phyloP scores from a whole-genome alignment of 2,113 vertebrate species.

The Jacana jacana region DNA sequence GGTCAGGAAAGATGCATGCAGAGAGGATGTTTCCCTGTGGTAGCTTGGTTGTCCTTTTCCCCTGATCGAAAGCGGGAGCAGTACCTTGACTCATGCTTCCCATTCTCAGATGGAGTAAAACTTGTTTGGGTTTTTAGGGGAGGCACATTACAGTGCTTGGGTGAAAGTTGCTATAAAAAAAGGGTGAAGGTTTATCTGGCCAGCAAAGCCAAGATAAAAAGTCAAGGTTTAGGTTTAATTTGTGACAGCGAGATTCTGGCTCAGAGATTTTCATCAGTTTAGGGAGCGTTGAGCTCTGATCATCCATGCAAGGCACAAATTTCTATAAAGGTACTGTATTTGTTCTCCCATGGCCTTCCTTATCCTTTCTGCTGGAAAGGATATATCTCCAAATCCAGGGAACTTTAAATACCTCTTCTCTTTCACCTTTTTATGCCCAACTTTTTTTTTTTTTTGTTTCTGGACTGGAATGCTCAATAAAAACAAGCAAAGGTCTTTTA shows the following conservation, averaged over 20 bases:
- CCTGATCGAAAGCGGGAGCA: not conserved
- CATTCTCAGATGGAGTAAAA: not conserved
- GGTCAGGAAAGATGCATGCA: not conserved
- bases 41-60: not conserved
- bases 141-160: not conserved
- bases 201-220: not conserved
- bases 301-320: not conserved
- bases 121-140: not conserved
- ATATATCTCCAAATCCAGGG: not conserved
- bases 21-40: not conserved
- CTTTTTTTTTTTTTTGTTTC: not conserved
- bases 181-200: not conserved
- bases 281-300: not conserved
- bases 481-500: conserved; percentile 38
- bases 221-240: not conserved
- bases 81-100: not conserved
- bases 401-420: not conserved
- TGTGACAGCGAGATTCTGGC: not conserved
- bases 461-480: not conserved
- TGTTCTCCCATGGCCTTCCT: not conserved
- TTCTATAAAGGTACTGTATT: not conserved
- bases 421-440: not conserved
- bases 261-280: not conserved
- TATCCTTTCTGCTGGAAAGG: not conserved
- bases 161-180: not conserved